Evolutionary conservation across 2,888 invertebrate genomes (phyloP), one percentile per base, ranked within the genome.

Genomic region (Pammene fasciana): DNA sequence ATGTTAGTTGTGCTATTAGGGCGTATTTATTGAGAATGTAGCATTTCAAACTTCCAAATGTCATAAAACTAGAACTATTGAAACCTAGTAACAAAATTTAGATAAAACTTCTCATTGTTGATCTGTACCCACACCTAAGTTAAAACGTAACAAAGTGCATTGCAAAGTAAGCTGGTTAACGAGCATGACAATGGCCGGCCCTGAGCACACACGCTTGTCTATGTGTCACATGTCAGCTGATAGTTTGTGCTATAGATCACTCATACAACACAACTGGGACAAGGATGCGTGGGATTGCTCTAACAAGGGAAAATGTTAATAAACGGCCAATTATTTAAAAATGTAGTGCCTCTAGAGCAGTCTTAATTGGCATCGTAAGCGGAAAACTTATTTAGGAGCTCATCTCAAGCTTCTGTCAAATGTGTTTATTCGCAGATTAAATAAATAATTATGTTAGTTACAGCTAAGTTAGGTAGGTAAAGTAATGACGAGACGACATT

Each of bases 121-220:
- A 46, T 14, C 5, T 8, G 43, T 13, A 11, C 1, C 11, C 1
- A 9, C 1, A 4, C 34, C 5, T 10, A 55, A 5, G 56, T 52
- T 62, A 26, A 50, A 62, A 41, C 41, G 10, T 62, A 50, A 10
- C 26, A 26, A n/a, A 50, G 64, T 64, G 26, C 43, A 55, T 34
- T 26, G n/a, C 45, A 26, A 26, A 34, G 52, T 56, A 41, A 56
- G 16, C 13, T 26, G 5, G 60, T 41, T 55, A 67, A 61, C 26
- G 14, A 54, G 38, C 13, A 18, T 45, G 38, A 67, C 67, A 67
- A 67, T 62, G 41, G 55, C 26, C 10, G 46, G 55, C 67, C 67
- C 61, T 67, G 62, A n/a, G 66, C 60, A 57, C 45, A 18, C 6
- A 55, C 26, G 67, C 54, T 52, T 46, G 60, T 60, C 56, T 41